These are phyloP conservation scores for Tringa solitaria DNA, from an alignment of 2,113 vertebrate genomes.

Conservation along the genomic window DNA sequence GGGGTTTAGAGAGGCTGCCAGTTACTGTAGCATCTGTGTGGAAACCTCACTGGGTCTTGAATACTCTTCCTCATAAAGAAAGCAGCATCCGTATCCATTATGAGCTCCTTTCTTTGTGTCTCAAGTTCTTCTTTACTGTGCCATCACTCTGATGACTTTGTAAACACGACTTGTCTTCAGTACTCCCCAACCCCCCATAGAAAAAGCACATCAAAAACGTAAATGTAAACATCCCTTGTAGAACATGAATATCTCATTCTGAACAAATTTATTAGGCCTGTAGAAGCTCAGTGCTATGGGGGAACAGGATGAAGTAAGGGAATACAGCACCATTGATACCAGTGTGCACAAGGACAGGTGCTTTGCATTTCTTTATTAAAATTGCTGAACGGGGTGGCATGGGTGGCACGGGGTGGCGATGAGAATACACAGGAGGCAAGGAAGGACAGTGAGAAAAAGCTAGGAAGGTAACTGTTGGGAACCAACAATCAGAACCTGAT, in stretches of 20 bases:
- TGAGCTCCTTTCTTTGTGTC: slow-evolving; percentile 1
- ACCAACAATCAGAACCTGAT: slow-evolving; percentile 23
- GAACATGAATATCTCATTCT: not conserved
- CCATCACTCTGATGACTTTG: accelerated
- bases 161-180: not conserved
- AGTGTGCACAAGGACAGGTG: not conserved
- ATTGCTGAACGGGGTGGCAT: not conserved
- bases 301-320: not conserved
- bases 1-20: not conserved
- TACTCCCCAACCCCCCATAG: not conserved
- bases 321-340: accelerated
- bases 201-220: not conserved
- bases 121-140: not conserved
- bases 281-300: not conserved
- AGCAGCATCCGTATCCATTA: not conserved
- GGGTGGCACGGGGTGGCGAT: not conserved
- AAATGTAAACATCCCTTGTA: not conserved
- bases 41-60: slow-evolving; percentile 5
- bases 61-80: not conserved
- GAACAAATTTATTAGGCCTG: not conserved
- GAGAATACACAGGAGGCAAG: not conserved
- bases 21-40: slow-evolving; percentile 36
- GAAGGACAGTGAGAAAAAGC: not conserved
- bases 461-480: not conserved
- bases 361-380: not conserved